These are phyloP conservation scores for Parotia lawesii DNA, from an alignment of 2,113 vertebrate genomes.

Conservation along the genomic window DNA sequence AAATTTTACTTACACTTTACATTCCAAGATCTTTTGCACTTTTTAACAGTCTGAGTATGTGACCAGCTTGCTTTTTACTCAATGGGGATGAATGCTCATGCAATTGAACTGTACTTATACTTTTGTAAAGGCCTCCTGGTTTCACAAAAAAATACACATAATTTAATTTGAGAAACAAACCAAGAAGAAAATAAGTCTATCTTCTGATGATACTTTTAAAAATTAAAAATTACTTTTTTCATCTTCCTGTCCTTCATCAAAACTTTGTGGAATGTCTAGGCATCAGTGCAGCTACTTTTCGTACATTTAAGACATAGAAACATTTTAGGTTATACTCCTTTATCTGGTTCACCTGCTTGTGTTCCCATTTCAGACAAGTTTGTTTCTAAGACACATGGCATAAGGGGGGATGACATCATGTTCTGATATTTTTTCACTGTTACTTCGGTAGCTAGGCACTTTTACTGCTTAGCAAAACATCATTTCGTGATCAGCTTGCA, in stretches of 20 bases:
- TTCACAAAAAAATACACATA: not conserved
- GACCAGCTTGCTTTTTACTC: not conserved
- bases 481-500: not conserved
- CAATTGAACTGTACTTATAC: not conserved
- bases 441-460: not conserved
- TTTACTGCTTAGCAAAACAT: not conserved
- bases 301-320: not conserved
- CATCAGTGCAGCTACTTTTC: not conserved
- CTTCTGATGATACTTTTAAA: not conserved
- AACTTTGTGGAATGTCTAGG: not conserved
- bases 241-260: not conserved
- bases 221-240: not conserved
- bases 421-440: not conserved
- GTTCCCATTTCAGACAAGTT: not conserved
- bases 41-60: not conserved
- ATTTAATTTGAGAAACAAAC: not conserved
- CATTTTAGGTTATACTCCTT: not conserved
- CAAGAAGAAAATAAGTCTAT: not conserved
- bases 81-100: not conserved
- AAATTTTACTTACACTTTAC: not conserved
- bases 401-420: not conserved
- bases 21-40: not conserved
- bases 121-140: not conserved
- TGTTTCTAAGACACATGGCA: not conserved
- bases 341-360: not conserved